Base-by-base conservation (phyloP, 2,797 vertebrate species). In the Ptychadena robeensis region DNA sequence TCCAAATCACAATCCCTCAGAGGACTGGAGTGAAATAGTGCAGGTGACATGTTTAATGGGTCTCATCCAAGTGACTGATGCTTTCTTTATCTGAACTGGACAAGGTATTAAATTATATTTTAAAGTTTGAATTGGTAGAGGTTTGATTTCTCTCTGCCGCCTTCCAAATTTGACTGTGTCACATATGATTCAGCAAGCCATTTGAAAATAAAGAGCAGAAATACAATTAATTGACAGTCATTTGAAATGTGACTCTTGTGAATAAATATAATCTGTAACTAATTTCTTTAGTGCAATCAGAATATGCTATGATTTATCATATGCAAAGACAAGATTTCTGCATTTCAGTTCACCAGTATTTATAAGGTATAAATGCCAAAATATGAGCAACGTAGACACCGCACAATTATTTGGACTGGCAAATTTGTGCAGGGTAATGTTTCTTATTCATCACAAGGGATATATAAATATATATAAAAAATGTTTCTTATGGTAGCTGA, bases 31-130 rank as follows among this genome's bases (percentile, higher is more conserved):
- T 70, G 78, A 80, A 80, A 70, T 80, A 80, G 78, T 63, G 78
- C 78, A 71, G 68, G 57, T 80, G 67, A 80, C 78, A 80, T 71
- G 78, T 80, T 71, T 80, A 80, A 80, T 80, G 76, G 76, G 40
- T 79, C 76, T 79, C 76, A 79, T 79, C 76, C 76, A 79, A 80
- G 53, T 70, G 78, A 80, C 68, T 80, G 68, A 80, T 80, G 78
- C 78, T 80, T 80, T 80, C 78, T 80, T 80, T 71, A 80, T 64
- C 78, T 80, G 68, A 80, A 63, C 59, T 80, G 68, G 68, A 72
- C 78, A 80, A 38, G 34, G 28, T 30, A 80, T 80, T 80, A 80
- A 80, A 80, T 80, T 70, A 80, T 71, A 64, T 71, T 80, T 71
- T 80, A 80, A 80, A 80, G 78, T 71, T 70, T 44, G 57, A 80